Percentiles rank a stretch among this genome's conserved stretches.
These are phyloP conservation scores for Phytoseiulus persimilis DNA, from an alignment of 2,888 invertebrate species.

Conservation along the genomic window DNA sequence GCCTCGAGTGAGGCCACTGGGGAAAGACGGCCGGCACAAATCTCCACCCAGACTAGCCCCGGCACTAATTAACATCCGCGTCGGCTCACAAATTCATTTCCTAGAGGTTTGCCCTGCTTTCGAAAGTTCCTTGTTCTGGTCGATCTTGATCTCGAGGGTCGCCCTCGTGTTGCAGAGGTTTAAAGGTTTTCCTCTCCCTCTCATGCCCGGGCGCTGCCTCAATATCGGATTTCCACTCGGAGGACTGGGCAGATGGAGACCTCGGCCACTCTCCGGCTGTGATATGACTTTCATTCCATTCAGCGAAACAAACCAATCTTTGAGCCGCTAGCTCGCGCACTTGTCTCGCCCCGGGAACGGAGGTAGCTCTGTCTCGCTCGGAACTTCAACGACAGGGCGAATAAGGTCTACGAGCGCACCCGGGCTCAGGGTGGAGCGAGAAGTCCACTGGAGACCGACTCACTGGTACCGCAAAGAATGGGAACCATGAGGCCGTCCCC, in stretches of 20 bases:
- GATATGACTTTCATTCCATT: neutral
- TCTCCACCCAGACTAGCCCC: neutral
- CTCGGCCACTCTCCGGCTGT: neutral
- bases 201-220: neutral
- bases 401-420: too few species aligned
- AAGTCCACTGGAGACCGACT: too few species aligned
- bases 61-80: neutral
- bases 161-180: neutral
- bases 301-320: neutral
- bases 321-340: neutral
- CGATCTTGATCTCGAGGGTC: neutral
- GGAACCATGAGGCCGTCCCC: too few species aligned
- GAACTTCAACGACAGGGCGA: too few species aligned
- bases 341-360: too few species aligned
- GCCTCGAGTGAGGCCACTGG: neutral
- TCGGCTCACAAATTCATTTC: neutral
- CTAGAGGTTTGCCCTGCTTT: neutral
- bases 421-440: too few species aligned
- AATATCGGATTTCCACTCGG: neutral
- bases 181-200: neutral
- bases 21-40: neutral
- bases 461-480: too few species aligned
- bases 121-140: neutral
- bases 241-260: neutral
- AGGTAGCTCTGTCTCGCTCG: too few species aligned